Evolutionary conservation across 1,140 invertebrate genomes (phyloP).

Genomic region (Plodia interpunctella): DNA sequence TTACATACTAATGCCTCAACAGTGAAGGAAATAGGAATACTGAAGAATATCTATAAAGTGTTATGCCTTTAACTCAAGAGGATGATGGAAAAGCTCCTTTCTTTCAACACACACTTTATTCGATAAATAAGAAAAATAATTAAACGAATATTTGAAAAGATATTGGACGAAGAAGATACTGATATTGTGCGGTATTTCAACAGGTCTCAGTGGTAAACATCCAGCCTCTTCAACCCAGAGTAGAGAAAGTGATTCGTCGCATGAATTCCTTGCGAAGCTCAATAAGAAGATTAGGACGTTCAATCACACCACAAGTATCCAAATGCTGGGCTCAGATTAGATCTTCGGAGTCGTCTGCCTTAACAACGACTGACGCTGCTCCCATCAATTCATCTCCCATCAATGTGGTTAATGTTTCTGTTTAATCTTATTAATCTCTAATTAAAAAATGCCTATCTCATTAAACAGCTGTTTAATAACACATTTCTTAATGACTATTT

Average conservation of each 20-base stretch:
- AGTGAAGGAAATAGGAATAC: no score
- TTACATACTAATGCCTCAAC: no score
- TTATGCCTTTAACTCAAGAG: no score
- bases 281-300: neutral
- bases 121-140: neutral
- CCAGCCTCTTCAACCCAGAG: neutral
- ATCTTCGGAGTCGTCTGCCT: neutral
- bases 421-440: neutral
- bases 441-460: neutral
- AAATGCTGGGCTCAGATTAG: neutral
- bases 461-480: no score
- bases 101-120: no score
- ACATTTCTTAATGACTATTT: no score
- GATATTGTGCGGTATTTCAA: neutral
- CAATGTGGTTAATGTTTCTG: conserved; percentile 1
- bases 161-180: neutral
- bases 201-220: neutral
- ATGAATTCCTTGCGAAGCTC: neutral
- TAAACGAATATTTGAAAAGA: neutral
- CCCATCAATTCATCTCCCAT: neutral
- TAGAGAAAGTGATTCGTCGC: neutral
- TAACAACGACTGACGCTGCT: neutral
- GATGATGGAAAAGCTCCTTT: no score
- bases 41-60: no score
- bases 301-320: neutral